Base-by-base conservation (phyloP, 2,113 vertebrate genomes). In the Rhinoderma darwinii region DNA sequence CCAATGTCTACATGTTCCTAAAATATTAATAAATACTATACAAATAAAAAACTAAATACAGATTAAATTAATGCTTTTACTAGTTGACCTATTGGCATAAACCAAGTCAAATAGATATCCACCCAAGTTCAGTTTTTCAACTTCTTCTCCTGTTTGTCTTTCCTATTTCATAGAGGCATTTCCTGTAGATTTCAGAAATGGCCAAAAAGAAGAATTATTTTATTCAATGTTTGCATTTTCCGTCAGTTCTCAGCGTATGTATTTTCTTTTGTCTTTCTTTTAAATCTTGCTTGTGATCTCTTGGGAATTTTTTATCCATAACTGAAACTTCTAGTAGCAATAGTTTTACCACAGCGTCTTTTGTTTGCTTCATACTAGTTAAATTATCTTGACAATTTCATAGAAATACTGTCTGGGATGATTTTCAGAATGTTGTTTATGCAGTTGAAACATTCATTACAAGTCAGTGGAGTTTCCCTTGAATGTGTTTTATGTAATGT, bases 201-300 rank as follows among this genome's bases (percentile, higher is more conserved):
- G 84, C 81, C 90, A 83, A 90, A 88, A 91, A 90, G 88, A 90
- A 90, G 89, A 91, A 91, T 89, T 80, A 90, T 75, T 84, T 82
- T 89, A 90, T 32, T 89, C 84, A 75, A 4, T 79, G 81, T 32
- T 10, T 75, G 66, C 0, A 82, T 5, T 9, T 70, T 22, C 14
- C 72, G 30, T 54, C 81, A 83, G 89, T 3, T 39, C 50, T 47
- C 22, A 20, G 44, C 32, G 0, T 17, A 35, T 18, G 4, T 4
- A 9, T 51, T 80, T 73, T 12, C 25, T 44, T 77, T 22, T 77
- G 25, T 77, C 39, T 75, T 63, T 59, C 44, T 84, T 84, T 41
- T 72, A 20, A 30, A 85, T 56, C 27, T 79, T 51, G 43, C 10
- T 1, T 0, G 50, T n/a, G 35, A 54, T 41, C 84, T 86, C 84